Evolutionary conservation across 2,888 invertebrate species (phyloP), one percentile per base, ranked within the genome.

Genomic region (Aphidius colemani): DNA sequence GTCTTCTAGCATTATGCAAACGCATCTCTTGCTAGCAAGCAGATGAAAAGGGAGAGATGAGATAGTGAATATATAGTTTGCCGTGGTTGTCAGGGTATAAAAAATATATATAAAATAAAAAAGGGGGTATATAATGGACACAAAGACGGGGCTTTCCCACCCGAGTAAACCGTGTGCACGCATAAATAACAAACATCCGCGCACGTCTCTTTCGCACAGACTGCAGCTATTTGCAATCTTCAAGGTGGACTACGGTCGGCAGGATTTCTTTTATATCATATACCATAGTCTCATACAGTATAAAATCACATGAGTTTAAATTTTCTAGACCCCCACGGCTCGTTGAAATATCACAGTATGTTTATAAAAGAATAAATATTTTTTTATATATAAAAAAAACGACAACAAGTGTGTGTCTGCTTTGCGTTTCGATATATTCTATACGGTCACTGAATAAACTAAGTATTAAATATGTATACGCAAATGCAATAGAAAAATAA

Each of bases 341-440:
- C 67, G 68, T 66, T 73, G 71, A 74, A 77, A 75, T 74, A 75
- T 75, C 72, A 72, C 71, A 72, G 68, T 76, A 71, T 75, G 71
- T 72, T 75, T 73, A 30, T 30, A 30, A 30, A 30, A 30, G 30
- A 30, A 30, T 30, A 30, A 30, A 30, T 30, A 3, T 30, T 30
- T 30, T 30, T 30, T 30, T 3, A 30, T 30, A 30, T 18, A 30
- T 0, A 30, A 30, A 30, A 30, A 30, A 30, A 30, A 30, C 0
- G 5, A 30, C 30, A 30, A 30, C 30, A 30, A 30, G 30, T 30
- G 30, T 30, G 30, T 30, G 30, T 30, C 30, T 30, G 71, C 6
- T 50, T 18, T 44, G 51, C 51, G 44, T 48, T 53, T 61, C 51
- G 45, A 53, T 46, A 48, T 45, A 18, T 8, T 11, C 10, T 44